Percentiles rank a stretch among this genome's conserved stretches.
Evolutionary conservation across 2,113 vertebrate genomes (phyloP).

Genomic region (Sinocyclocheilus anophthalmus): DNA sequence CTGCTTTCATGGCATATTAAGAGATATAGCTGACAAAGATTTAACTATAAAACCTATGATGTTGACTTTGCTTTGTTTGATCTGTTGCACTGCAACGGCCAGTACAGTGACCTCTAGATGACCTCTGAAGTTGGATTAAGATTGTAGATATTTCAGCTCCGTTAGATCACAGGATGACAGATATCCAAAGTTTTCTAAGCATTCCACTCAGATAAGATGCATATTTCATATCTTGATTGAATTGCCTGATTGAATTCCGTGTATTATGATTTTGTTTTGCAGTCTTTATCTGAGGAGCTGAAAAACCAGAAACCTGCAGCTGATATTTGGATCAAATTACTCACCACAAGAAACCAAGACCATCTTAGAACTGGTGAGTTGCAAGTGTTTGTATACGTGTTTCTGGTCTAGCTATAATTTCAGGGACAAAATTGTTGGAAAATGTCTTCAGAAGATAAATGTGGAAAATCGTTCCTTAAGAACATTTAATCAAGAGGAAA

Average conservation of each 20-base stretch:
- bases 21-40: neutral
- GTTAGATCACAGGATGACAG: neutral
- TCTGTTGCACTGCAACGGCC: neutral
- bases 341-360: constrained; percentile 65
- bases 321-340: constrained; percentile 66
- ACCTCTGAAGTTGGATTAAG: neutral
- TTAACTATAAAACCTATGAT: neutral
- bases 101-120: neutral
- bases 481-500: neutral
- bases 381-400: neutral
- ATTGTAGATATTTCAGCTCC: neutral
- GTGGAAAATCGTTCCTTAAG: no score
- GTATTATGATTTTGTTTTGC: neutral
- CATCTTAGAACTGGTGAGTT: constrained; percentile 69
- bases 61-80: constrained; percentile 10
- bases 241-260: neutral
- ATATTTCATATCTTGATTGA: neutral
- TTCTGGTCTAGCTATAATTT: neutral
- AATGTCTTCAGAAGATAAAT: neutral
- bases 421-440: neutral
- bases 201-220: neutral
- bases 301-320: constrained; percentile 64
- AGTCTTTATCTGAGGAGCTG: constrained; percentile 67
- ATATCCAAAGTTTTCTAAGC: no score
- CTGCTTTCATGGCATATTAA: neutral